Conservation (phyloP, 2,888 invertebrate species). For the Epirrhoe tristata region DNA sequence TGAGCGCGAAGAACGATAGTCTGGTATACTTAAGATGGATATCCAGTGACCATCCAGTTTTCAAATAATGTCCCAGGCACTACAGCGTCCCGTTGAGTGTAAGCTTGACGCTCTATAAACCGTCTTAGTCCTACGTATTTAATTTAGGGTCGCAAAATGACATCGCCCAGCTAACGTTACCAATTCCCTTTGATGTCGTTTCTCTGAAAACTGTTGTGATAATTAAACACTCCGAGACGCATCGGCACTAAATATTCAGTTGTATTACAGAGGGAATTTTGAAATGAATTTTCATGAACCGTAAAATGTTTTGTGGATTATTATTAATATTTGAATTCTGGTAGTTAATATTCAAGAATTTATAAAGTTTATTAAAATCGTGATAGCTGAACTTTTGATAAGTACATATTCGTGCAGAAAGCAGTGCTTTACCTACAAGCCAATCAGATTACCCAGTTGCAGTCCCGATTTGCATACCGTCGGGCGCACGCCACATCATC, state of each 20-base stretch:
- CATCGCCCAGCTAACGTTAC: background rate
- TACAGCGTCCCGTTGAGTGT: no score
- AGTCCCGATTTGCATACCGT: slow-evolving; percentile 26
- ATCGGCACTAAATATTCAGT: slow-evolving; percentile 4
- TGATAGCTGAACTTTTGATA: no score
- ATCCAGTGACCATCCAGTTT: no score
- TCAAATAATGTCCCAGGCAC: no score
- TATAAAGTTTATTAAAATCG: no score
- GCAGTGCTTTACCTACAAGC: slow-evolving; percentile 10
- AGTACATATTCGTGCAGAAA: background rate
- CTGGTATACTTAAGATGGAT: no score
- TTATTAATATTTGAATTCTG: background rate
- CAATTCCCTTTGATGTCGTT: slow-evolving; percentile 8
- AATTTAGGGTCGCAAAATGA: background rate
- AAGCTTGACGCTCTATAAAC: background rate
- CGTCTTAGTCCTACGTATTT: background rate
- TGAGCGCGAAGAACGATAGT: no score
- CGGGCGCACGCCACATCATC: slow-evolving; percentile 45
- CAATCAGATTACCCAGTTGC: slow-evolving; percentile 22
- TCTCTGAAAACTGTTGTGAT: slow-evolving; percentile 3
- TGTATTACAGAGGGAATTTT: slow-evolving; percentile 10
- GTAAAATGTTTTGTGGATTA: background rate
- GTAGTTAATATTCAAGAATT: background rate
- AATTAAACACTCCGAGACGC: slow-evolving; percentile 5
- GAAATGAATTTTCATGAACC: background rate